Evolutionary conservation across 2,113 vertebrate genomes (phyloP).

Genomic region (Psittacula cyanocephala): DNA sequence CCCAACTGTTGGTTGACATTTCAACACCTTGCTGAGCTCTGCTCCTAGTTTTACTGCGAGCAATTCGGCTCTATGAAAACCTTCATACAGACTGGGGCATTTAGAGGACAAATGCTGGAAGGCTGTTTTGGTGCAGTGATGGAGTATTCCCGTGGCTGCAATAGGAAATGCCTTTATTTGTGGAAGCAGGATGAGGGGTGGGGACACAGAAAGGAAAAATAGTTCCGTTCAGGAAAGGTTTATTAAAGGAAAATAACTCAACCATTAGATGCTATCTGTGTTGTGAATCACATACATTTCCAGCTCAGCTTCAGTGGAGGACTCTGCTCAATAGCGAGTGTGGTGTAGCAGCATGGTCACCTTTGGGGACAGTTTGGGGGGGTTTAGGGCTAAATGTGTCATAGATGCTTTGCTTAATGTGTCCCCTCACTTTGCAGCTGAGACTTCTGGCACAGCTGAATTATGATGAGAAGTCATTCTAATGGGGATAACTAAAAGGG

Average conservation of each 20-base stretch:
- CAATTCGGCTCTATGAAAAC: not conserved
- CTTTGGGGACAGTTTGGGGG: not conserved
- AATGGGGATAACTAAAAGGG: not conserved
- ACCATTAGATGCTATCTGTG: not conserved
- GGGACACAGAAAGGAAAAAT: constrained; percentile 10
- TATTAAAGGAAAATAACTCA: constrained; percentile 46
- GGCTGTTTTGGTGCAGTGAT: not conserved
- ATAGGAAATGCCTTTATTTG: constrained; percentile 44
- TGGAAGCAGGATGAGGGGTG: not conserved
- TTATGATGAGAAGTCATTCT: not conserved
- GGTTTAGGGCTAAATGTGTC: not conserved
- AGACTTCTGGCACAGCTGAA: not conserved
- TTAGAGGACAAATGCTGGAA: not conserved
- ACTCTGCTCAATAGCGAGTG: accelerated
- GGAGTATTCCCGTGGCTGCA: not conserved
- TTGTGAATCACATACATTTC: not conserved
- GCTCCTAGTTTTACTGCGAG: not conserved
- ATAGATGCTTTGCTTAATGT: not conserved
- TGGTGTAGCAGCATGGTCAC: not conserved
- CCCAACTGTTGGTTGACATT: not conserved
- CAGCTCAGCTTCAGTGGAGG: not conserved
- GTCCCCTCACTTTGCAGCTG: not conserved
- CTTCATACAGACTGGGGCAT: not conserved
- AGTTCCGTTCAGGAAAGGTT: constrained; percentile 21
- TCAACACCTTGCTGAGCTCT: not conserved